Conservation (phyloP, 2,797 vertebrate genomes). For the Neosalanx taihuensis region DNA sequence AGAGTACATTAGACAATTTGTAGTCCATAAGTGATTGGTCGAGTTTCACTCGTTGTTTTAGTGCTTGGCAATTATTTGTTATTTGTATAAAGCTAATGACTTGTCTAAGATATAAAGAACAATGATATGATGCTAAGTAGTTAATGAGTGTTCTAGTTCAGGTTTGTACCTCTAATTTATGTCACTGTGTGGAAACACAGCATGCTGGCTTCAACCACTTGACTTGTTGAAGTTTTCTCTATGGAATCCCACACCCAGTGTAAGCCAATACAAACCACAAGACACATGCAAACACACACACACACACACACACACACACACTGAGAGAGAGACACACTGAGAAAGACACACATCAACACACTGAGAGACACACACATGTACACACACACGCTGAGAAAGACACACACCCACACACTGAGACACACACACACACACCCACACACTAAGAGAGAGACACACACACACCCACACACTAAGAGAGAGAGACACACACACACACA, state of each 20-base stretch:
- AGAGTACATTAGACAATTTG: too few relatives aligned
- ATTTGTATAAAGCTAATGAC: conserved; percentile 55
- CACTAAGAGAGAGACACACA: conserved; percentile 7
- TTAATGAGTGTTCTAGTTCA: conserved; percentile 72
- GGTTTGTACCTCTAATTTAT: conserved; percentile 67
- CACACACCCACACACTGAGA: conserved; percentile 22
- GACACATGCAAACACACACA: conserved; percentile 15
- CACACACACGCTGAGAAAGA: too few relatives aligned
- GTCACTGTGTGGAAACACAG: conserved; percentile 73
- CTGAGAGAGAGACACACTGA: neutral
- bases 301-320: neutral
- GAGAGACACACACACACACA: conserved; percentile 24
- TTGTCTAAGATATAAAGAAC: conserved; percentile 67
- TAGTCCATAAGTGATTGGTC: too few relatives aligned
- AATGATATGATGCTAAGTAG: conserved; percentile 66
- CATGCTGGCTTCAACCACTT: conserved; percentile 57
- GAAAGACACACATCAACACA: conserved; percentile 48
- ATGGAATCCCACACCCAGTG: conserved; percentile 70
- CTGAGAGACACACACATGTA: conserved; percentile 19
- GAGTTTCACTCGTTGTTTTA: too few relatives aligned
- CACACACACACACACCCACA: conserved; percentile 30
- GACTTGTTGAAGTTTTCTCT: conserved; percentile 68
- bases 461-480: conserved; percentile 43
- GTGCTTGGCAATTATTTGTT: conserved; percentile 60
- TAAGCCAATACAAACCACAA: conserved; percentile 67